Base-by-base conservation (phyloP, 1,140 invertebrate genomes). In the Drosophila pseudoobscura region DNA sequence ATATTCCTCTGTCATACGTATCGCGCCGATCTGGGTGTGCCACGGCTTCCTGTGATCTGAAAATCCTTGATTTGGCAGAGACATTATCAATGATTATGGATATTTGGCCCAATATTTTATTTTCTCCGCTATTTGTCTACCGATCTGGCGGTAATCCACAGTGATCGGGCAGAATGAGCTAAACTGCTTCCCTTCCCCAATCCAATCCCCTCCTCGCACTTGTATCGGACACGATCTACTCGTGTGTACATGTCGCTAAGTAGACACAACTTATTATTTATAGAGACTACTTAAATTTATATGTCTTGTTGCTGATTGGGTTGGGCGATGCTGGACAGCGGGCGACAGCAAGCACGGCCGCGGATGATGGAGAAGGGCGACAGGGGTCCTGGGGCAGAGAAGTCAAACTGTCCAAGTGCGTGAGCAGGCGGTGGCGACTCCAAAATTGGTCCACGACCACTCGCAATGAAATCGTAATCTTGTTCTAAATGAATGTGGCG, bases 191-290 rank as follows among this genome's bases (percentile, higher is more conserved):
- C 24, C 24, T 3, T 20, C 24, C 24, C 24, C 24, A 29, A 29
- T 7, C 31, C 47, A n/a, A 11, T 29, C 29, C 7, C 17, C 20
- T 26, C 22, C 17, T 35, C 31, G 35, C 8, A 6, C 26, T 57
- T 41, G 17, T 85, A 78, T 85, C 78, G 62, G 43, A 66, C 17
- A 54, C 74, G 75, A 87, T 85, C 78, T 87, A 66, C 46, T 41
- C 68, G 49, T 61, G 59, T 87, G 69, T 78, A 87, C 74, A 82
- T 87, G 80, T 88, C 78, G 82, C 82, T 88, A 87, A 87, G 82
- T 82, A 87, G 83, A 87, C 82, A 87, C 70, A 87, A 82, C 59
- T 87, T 87, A 87, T 87, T 87, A 87, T 87, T 87, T 87, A 87
- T 87, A 73, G 71, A 78, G 70, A 88, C 78, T 82, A 78, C 78